Base-by-base conservation (phyloP, 2,888 invertebrate species). In the Dinocampus coccinellae region DNA sequence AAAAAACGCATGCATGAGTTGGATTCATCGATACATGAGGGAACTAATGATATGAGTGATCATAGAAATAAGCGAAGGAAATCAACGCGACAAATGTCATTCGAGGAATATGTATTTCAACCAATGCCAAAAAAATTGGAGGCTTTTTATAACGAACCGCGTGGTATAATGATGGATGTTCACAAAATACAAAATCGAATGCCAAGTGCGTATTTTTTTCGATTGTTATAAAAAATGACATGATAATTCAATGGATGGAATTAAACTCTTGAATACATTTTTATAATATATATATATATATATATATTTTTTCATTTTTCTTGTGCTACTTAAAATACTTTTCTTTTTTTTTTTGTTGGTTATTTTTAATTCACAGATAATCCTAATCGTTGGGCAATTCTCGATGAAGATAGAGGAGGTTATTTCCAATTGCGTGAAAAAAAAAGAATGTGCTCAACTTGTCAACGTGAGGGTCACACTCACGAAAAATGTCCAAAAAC, bases 61-160 rank as follows among this genome's bases (percentile, higher is more conserved):
- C 3, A 29, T 29, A 29, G 29, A 24, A 55, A 24, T 55, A 29
- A 26, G 7, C 11, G 13, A 1, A 52, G 11, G 1, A 65, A 58
- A 26, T 47, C 64, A 7, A 64, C 58, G 11, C 34, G 16, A 7
- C 71, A 74, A 20, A 65, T 73, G 55, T 67, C 77, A 3, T 72
- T 76, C 52, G 72, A 73, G 6, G 78, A 83, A 26, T 81, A 81
- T 72, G 78, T 82, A 39, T 82, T 81, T 33, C 75, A 75, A 24
- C 82, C 85, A 1, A 82, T 85, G 82, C 74, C 77, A 0, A 72
- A 81, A 0, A 91, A 91, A 79, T 91, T 93, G 91, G 89, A 90
- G 72, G 89, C 89, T 72, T 93, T 92, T 86, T 93, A 93, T 81
- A 91, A 92, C 82, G 89, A 91, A 75, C 91, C 91, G 76, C 92